These are phyloP conservation scores for Cnemophilus loriae DNA, from an alignment of 2,113 vertebrate species.

Conservation along the genomic window DNA sequence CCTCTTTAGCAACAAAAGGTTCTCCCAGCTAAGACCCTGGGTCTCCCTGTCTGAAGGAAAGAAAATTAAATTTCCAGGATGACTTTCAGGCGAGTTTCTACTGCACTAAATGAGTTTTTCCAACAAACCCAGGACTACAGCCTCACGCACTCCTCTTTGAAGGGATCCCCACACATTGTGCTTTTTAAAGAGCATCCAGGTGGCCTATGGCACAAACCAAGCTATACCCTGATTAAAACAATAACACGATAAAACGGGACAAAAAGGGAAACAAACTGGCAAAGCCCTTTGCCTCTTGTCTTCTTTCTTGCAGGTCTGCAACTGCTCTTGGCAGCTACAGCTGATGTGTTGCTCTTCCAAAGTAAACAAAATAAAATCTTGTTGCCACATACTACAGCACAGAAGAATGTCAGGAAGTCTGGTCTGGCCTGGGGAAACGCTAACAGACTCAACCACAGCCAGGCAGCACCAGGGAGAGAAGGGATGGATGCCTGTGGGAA, in stretches of 20 bases:
- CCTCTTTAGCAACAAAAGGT: neutral
- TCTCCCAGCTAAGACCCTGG: neutral
- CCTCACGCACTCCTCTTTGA: neutral
- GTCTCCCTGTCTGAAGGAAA: neutral
- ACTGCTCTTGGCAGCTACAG: neutral
- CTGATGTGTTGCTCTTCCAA: neutral
- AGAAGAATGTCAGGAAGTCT: slow-evolving; percentile 34
- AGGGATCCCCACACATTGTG: neutral
- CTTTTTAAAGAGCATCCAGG: neutral
- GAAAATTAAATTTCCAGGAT: neutral
- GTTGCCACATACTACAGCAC: neutral
- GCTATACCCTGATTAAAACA: neutral
- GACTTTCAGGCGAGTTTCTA: neutral
- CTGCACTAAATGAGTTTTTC: neutral
- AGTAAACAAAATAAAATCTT: slow-evolving; percentile 29
- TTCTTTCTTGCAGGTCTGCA: neutral
- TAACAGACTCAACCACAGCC: neutral
- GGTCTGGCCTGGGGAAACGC: neutral
- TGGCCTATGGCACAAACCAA: neutral
- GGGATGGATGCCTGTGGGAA: rapidly evolving
- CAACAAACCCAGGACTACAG: neutral
- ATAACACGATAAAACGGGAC: neutral
- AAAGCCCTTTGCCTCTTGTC: neutral
- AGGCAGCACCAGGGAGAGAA: neutral
- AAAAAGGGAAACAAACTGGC: neutral